Conservation (phyloP, 2,113 vertebrate species). For the Leptosomus discolor region DNA sequence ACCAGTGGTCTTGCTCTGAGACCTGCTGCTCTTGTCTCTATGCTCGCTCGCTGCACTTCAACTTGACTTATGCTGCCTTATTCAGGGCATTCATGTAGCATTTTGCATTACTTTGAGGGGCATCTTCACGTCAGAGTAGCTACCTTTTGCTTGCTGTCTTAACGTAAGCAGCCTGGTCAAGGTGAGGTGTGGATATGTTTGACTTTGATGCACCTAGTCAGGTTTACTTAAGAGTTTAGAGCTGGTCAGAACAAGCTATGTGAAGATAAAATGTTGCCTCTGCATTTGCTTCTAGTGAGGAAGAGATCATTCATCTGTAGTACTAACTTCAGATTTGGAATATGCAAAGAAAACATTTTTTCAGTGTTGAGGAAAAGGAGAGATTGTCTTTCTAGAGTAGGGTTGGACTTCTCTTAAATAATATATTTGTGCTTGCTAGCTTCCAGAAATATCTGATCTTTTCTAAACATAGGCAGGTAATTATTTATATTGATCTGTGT, state of each 20-base stretch:
- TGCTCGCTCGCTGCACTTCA: accelerated
- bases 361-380: neutral
- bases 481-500: neutral
- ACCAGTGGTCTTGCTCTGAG: neutral
- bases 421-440: neutral
- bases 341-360: neutral
- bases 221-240: neutral
- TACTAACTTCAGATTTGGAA: neutral
- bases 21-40: neutral
- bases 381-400: neutral
- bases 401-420: neutral
- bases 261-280: no score
- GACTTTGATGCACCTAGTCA: neutral
- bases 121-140: neutral
- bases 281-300: neutral
- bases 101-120: neutral
- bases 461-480: neutral
- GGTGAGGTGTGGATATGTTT: neutral
- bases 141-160: neutral
- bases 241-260: neutral
- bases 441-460: neutral
- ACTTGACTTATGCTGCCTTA: neutral
- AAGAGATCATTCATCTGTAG: neutral
- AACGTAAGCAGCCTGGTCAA: neutral
- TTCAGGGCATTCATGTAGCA: neutral